A percentile compares a stretch with the other conserved stretches of the same genome.
Conservation (phyloP, 2,113 vertebrate genomes). For the Nothocercus nigrocapillus region DNA sequence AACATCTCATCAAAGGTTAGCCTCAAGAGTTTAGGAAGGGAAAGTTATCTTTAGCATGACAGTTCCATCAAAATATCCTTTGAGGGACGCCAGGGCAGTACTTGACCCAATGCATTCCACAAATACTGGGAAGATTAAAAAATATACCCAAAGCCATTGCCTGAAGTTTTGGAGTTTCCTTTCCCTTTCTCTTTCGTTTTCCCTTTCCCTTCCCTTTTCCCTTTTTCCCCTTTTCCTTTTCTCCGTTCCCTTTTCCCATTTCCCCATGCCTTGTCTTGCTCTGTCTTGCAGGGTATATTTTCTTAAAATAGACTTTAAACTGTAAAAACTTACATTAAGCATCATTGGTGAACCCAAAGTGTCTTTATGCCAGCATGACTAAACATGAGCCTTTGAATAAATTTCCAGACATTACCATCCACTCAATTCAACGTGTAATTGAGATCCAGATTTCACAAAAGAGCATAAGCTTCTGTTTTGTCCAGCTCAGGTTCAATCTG, state of each 20-base stretch:
- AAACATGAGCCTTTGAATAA: neutral
- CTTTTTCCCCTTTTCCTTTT: no score
- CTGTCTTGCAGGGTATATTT: neutral
- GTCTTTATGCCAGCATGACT: neutral
- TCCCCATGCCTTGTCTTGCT: no score
- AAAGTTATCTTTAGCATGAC: neutral
- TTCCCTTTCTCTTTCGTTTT: no score
- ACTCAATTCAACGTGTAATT: neutral
- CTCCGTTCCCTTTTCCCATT: no score
- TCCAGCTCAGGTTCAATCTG: neutral
- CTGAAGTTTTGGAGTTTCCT: neutral
- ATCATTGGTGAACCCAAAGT: neutral
- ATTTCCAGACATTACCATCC: neutral
- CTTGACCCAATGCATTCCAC: neutral
- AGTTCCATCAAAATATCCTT: neutral
- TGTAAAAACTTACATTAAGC: neutral
- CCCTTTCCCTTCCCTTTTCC: no score
- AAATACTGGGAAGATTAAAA: neutral
- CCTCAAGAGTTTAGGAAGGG: neutral
- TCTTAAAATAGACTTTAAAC: neutral
- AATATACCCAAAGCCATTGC: neutral
- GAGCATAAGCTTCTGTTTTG: neutral
- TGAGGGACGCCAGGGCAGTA: neutral
- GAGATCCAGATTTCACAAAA: neutral
- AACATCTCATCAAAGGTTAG: neutral